Evolutionary conservation across 64 coral and sea anemone genomes (phyloP), one percentile per base, ranked within the genome.

Genomic region (Montipora foliosa): DNA sequence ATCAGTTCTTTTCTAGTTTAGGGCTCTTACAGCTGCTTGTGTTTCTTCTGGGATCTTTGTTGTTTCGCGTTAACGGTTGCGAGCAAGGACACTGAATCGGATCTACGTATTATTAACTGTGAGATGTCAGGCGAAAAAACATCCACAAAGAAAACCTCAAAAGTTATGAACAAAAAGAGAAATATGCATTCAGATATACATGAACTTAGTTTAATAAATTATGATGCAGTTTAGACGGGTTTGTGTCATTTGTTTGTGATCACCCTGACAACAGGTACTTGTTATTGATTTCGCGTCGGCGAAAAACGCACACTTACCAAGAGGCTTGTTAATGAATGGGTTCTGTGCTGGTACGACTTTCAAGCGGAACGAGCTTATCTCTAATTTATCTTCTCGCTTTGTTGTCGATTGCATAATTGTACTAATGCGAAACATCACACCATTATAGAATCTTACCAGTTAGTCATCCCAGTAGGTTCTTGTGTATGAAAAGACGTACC

Each of bases 171-270:
- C 67, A 67, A 83, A 68, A 46, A 46, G 45, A 62, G 79, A 67
- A 83, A 83, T 67, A 67, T 83, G 60, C 81, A 83, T 59, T 83
- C 81, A 83, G 60, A 83, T 83, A 67, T 86, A 71, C 82, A 71
- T 86, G 46, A 70, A 66, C 15, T 86, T 71, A 86, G 82, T 86
- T 86, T 86, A 86, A 86, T 86, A 86, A 86, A 86, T 86, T 86
- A 86, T 71, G 82, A 86, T 50, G 46, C 82, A 71, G 62, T 86
- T 86, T 44, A 84, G 44, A 70, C 70, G 13, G 45, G 21, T 70
- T 49, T 21, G 64, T 5, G 16, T 69, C 21, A 3, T 78, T 78
- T 48, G 46, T 49, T 57, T 57, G 20, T 75, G 72, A 37, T 37
- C 37, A 37, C 37, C 37, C 37, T 37, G 37, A 37, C 37, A 37